phyloP scores from a whole-genome alignment of 2,797 vertebrate genomes.

The Salarias fasciatus region DNA sequence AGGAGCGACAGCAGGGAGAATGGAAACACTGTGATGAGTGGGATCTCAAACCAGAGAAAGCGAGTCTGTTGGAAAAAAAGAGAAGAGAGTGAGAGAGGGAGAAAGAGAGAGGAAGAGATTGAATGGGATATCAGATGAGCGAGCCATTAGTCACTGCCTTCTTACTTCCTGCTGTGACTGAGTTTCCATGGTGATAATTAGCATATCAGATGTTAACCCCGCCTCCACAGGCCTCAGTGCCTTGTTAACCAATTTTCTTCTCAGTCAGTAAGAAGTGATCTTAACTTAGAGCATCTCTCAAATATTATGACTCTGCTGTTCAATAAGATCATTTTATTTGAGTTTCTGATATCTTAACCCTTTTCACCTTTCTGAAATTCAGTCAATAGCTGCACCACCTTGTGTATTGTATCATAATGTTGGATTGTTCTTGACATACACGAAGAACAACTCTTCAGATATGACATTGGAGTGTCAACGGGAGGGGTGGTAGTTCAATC shows the following conservation, averaged over 20 bases:
- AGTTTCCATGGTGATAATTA: slow-evolving; percentile 77
- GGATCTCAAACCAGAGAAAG: slow-evolving; percentile 42
- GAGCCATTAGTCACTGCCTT: slow-evolving; percentile 75
- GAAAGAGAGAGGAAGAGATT: slow-evolving; percentile 41
- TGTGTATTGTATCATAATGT: slow-evolving; percentile 25
- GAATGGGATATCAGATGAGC: slow-evolving; percentile 74
- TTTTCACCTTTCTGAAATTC: slow-evolving; percentile 1
- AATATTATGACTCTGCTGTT: too few species aligned
- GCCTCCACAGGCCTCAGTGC: slow-evolving; percentile 45
- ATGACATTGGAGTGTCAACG: slow-evolving; percentile 9
- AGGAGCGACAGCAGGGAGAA: slow-evolving; percentile 54
- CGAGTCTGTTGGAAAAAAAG: neutral
- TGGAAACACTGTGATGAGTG: slow-evolving; percentile 26
- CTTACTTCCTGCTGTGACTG: slow-evolving; percentile 72
- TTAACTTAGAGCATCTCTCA: too few species aligned
- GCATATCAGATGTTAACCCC: slow-evolving; percentile 72
- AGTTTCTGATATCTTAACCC: slow-evolving; percentile 16
- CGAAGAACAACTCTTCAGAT: slow-evolving; percentile 24
- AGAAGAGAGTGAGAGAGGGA: slow-evolving; percentile 11
- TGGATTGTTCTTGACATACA: slow-evolving; percentile 30
- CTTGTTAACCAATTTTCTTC: slow-evolving; percentile 72
- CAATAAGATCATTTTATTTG: neutral
- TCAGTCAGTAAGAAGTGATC: slow-evolving; percentile 33
- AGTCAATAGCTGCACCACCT: slow-evolving; percentile 2
- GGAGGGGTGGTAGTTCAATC: slow-evolving; percentile 30